These are phyloP conservation scores for Melopsittacus undulatus DNA, from an alignment of 2,797 vertebrate genomes.

Conservation along the genomic window DNA sequence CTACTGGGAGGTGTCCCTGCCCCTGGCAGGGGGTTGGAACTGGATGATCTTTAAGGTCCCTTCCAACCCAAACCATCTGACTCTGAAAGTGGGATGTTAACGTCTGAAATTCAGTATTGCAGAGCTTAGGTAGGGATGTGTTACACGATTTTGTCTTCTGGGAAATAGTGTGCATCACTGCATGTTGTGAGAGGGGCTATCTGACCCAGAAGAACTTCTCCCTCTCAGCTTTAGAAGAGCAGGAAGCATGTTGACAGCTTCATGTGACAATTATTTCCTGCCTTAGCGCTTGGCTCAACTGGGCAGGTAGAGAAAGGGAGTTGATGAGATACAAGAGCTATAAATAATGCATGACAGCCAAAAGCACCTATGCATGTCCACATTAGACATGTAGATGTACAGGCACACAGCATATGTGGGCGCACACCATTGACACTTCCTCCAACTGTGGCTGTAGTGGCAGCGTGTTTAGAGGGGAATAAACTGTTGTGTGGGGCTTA, in stretches of 20 bases:
- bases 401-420: too few relatives aligned
- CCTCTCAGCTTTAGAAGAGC: background rate
- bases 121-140: background rate
- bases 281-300: background rate
- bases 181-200: background rate
- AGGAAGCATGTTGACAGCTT: background rate
- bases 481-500: background rate
- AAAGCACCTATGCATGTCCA: accelerated
- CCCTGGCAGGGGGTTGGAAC: background rate
- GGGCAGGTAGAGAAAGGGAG: background rate
- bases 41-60: background rate
- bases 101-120: background rate
- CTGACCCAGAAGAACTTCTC: background rate
- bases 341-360: background rate
- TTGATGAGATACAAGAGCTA: background rate
- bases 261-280: background rate
- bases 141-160: background rate
- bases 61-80: background rate
- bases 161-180: background rate
- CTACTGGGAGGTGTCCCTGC: background rate
- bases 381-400: background rate
- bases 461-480: background rate
- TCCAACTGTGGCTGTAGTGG: background rate
- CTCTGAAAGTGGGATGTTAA: background rate
- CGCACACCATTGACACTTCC: background rate